phyloP scores from a whole-genome alignment of 2,797 vertebrate genomes.

The Ficedula albicollis region DNA sequence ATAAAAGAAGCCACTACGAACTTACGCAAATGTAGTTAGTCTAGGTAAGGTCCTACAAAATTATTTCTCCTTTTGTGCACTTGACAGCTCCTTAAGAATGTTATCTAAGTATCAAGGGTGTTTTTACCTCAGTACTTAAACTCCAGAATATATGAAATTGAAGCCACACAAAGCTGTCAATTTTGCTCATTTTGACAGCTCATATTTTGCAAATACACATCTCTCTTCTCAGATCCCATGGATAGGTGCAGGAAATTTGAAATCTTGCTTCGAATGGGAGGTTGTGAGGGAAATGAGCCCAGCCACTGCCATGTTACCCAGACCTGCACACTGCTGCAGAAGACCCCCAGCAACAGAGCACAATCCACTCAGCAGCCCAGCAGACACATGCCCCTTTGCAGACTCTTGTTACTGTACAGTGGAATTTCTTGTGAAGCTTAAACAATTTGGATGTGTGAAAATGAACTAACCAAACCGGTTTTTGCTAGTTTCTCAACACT shows the following conservation, averaged over 20 bases:
- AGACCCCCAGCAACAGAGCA: neutral
- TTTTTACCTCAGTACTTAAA: neutral
- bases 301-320: neutral
- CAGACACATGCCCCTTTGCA: rapidly evolving
- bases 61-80: neutral
- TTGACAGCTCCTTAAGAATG: neutral
- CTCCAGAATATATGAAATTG: neutral
- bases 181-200: neutral
- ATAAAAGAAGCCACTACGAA: neutral
- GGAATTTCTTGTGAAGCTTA: neutral
- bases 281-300: neutral
- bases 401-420: neutral
- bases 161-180: neutral
- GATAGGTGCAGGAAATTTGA: neutral
- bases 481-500: neutral
- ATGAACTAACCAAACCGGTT: neutral
- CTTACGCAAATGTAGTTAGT: neutral
- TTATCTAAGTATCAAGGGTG: neutral
- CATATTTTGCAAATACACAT: neutral
- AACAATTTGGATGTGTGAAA: neutral
- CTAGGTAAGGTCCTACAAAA: neutral
- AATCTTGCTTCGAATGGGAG: neutral
- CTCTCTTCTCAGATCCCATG: neutral
- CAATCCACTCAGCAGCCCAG: neutral
- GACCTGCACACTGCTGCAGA: neutral